Percentiles rank a stretch among this genome's conserved stretches.
Conservation (phyloP, 2,888 invertebrate genomes). For the Coelinius sp. region DNA sequence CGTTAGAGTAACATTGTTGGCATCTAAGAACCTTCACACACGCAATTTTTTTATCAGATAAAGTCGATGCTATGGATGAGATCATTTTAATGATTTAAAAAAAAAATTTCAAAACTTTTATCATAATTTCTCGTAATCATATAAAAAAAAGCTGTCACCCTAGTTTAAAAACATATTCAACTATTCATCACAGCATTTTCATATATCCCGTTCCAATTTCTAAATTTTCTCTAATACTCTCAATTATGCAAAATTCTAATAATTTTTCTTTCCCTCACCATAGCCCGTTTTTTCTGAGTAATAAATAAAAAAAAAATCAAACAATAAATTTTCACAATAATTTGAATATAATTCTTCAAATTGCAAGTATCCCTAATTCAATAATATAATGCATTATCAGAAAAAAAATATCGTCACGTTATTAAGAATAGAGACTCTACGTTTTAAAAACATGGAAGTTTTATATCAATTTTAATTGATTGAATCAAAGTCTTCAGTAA, state of each 20-base stretch:
- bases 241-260: constrained; percentile 12
- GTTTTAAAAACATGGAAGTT: background rate
- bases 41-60: constrained; percentile 53
- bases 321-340: constrained; percentile 1
- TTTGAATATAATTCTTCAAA: background rate
- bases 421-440: constrained; percentile 9
- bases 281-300: background rate
- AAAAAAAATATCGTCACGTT: background rate
- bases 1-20: constrained; percentile 43
- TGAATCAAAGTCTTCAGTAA: constrained; percentile 22
- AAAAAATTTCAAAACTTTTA: no score
- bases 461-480: background rate
- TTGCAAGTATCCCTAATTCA: constrained; percentile 18
- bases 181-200: constrained; percentile 65
- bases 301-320: constrained; percentile 15
- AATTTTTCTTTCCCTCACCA: constrained; percentile 4
- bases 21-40: constrained; percentile 50
- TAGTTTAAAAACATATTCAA: constrained; percentile 46
- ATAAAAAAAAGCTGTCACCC: constrained; percentile 47
- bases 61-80: constrained; percentile 61
- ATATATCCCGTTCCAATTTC: constrained; percentile 48
- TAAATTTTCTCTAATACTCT: constrained; percentile 8
- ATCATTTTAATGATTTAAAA: constrained; percentile 13
- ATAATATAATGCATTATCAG: background rate
- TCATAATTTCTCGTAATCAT: constrained; percentile 35